A percentile compares a stretch with the other conserved stretches of the same genome.
Conservation (phyloP, 2,888 invertebrate species). For the Molanna angustata region DNA sequence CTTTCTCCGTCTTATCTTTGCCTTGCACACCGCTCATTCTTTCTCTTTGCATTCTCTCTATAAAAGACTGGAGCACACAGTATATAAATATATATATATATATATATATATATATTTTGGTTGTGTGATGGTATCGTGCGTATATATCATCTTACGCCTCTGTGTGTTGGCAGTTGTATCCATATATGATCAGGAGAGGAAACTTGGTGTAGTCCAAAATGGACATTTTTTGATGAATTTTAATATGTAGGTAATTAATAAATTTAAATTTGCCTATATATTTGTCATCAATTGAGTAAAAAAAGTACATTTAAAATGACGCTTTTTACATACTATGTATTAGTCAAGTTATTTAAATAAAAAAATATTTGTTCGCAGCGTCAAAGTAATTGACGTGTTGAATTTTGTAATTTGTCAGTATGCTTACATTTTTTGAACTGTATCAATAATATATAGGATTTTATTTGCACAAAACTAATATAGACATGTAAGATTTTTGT, state of each 20-base stretch:
- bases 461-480: slow-evolving; percentile 33
- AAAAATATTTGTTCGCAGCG: slow-evolving; percentile 29
- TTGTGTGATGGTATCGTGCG: no score
- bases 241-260: slow-evolving; percentile 27
- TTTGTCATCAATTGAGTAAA: slow-evolving; percentile 30
- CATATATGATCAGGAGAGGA: slow-evolving; percentile 24
- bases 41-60: no score
- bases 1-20: no score
- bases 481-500: slow-evolving; percentile 32
- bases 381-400: slow-evolving; percentile 29
- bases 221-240: slow-evolving; percentile 28
- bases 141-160: no score
- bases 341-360: slow-evolving; percentile 28
- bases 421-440: slow-evolving; percentile 32
- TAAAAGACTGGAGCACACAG: no score
- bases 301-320: slow-evolving; percentile 30
- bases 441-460: slow-evolving; percentile 32
- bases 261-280: slow-evolving; percentile 32
- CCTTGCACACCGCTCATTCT: no score
- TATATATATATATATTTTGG: no score
- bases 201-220: slow-evolving; percentile 32
- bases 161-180: no score
- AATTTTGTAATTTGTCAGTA: slow-evolving; percentile 33
- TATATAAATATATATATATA: no score
- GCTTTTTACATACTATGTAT: slow-evolving; percentile 33